Evolutionary conservation across 92 coral and sea anemone species (phyloP).

Genomic region (Porites rus): DNA sequence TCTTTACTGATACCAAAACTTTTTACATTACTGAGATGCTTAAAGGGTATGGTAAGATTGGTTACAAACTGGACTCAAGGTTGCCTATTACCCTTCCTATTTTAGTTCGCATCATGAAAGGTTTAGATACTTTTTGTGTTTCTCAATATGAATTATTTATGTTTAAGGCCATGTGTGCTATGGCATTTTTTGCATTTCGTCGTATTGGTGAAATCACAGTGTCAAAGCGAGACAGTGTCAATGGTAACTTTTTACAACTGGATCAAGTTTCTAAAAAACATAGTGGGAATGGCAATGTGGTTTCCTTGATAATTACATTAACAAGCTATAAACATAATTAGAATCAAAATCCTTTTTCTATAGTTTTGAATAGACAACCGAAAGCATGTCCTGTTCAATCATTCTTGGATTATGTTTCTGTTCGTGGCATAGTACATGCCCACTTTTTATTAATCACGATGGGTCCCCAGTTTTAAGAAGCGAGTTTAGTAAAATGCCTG

Average conservation of each 20-base stretch:
- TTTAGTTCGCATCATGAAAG: background rate
- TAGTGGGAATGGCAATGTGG: background rate
- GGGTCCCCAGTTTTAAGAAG: conserved; percentile 29
- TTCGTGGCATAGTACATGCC: conserved; percentile 10
- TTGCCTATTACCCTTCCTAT: conserved; percentile 33
- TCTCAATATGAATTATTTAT: background rate
- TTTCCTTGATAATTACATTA: conserved; percentile 21
- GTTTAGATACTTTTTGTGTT: background rate
- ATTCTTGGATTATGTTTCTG: conserved; percentile 4
- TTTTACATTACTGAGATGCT: background rate
- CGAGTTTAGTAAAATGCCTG: conserved; percentile 19
- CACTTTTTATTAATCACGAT: conserved; percentile 37
- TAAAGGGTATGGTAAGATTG: conserved; percentile 1
- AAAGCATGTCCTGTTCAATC: conserved; percentile 48
- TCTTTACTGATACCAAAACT: conserved; percentile 57
- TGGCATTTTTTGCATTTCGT: conserved; percentile 26
- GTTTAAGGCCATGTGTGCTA: conserved; percentile 20
- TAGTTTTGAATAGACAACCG: conserved; percentile 15
- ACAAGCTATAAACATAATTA: conserved; percentile 41
- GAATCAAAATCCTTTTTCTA: conserved; percentile 13
- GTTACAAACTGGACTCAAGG: background rate
- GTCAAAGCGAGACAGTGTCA: background rate
- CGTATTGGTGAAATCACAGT: background rate
- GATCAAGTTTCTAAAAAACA: background rate
- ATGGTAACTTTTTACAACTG: background rate